Conservation (phyloP, 2,797 vertebrate species). For the Cynopterus sphinx region DNA sequence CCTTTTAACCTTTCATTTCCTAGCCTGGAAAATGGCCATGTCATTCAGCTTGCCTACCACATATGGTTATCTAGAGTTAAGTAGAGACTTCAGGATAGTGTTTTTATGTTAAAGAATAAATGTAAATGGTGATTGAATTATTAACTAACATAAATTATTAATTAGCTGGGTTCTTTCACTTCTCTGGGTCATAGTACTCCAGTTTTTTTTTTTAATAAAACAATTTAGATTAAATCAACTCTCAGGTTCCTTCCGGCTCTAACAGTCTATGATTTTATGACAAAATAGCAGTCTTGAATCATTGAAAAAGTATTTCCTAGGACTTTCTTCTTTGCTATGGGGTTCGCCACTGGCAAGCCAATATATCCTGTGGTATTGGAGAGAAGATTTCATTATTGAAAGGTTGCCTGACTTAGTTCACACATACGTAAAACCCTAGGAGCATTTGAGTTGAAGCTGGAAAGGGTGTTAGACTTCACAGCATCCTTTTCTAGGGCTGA, state of each 20-base stretch:
- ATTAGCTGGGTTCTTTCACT: not conserved
- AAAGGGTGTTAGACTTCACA: not conserved
- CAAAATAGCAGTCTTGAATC: not conserved
- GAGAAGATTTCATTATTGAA: not conserved
- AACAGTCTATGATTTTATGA: conserved; percentile 12
- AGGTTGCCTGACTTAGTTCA: not conserved
- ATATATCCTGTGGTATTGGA: not conserved
- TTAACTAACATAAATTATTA: conserved; percentile 30
- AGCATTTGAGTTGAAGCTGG: not conserved
- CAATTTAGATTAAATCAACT: not conserved
- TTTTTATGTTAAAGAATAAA: conserved; percentile 12
- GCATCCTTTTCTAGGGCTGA: not conserved
- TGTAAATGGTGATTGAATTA: not conserved
- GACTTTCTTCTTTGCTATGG: not conserved
- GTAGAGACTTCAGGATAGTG: not conserved
- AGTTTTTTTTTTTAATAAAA: not conserved
- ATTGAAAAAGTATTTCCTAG: not conserved
- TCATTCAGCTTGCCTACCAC: not conserved
- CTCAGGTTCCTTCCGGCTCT: not conserved
- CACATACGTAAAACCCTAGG: not conserved
- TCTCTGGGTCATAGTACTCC: not conserved
- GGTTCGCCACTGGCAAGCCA: not conserved
- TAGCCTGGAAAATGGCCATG: not conserved
- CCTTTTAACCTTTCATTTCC: not conserved
- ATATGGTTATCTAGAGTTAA: not conserved